Conservation (phyloP, 1,140 invertebrate species). For the Heliothis subflexa region DNA sequence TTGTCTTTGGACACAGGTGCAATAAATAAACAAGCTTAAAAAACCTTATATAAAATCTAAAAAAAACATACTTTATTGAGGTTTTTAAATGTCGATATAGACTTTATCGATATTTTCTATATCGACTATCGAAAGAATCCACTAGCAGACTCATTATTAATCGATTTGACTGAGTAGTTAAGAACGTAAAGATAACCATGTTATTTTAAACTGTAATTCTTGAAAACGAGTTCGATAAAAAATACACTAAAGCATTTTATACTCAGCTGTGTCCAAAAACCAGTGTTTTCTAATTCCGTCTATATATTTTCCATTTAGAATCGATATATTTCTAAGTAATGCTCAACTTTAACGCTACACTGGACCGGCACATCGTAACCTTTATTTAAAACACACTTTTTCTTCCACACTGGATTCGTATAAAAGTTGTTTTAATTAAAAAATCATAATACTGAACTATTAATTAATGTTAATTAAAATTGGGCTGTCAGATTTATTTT, state of each 20-base stretch:
- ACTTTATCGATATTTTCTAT: background rate
- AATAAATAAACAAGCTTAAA: background rate
- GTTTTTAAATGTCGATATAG: background rate
- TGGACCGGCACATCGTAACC: slow-evolving; percentile 42
- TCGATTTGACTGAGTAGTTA: too few relatives aligned
- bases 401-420: background rate
- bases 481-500: too few relatives aligned
- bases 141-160: too few relatives aligned
- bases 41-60: background rate
- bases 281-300: slow-evolving; percentile 28
- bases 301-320: slow-evolving; percentile 37
- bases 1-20: background rate
- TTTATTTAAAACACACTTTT: slow-evolving; percentile 12
- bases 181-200: too few relatives aligned
- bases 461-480: background rate
- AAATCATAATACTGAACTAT: too few relatives aligned
- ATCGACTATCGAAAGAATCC: background rate
- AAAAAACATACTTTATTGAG: background rate
- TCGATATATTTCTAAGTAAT: slow-evolving; percentile 16
- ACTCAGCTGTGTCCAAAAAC: slow-evolving; percentile 13
- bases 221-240: background rate
- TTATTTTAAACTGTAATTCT: background rate
- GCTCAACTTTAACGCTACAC: slow-evolving; percentile 31
- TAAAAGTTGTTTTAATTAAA: background rate
- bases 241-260: background rate